Evolutionary conservation across 2,888 invertebrate species (phyloP).

Genomic region (Drepana falcataria): DNA sequence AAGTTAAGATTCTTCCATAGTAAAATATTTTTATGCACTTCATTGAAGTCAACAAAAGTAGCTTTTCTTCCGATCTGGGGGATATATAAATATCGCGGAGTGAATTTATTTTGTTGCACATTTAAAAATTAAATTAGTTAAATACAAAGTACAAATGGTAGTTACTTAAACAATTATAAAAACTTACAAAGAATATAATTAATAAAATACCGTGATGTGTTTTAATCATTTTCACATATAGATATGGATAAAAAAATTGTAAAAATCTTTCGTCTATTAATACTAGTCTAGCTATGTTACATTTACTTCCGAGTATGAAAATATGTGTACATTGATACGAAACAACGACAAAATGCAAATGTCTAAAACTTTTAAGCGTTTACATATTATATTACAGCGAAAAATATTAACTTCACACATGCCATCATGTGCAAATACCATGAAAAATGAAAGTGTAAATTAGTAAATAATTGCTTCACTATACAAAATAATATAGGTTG

Average conservation of each 20-base stretch:
- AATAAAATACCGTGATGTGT: conserved; percentile 39
- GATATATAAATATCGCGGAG: conserved; percentile 4
- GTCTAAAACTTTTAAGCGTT: too few species aligned
- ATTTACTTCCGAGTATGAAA: too few species aligned
- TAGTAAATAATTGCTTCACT: background rate
- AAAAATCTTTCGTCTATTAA: too few species aligned
- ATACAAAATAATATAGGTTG: background rate
- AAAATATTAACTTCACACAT: conserved; percentile 12
- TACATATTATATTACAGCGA: too few species aligned
- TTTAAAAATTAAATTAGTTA: conserved; percentile 5
- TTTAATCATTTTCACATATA: conserved; percentile 32
- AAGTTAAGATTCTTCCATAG: conserved; percentile 63
- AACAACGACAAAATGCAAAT: background rate
- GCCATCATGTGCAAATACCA: conserved; percentile 29
- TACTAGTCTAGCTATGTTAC: too few species aligned
- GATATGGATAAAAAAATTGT: too few species aligned
- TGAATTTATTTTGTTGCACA: conserved; percentile 11
- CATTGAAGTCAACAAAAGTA: conserved; percentile 58
- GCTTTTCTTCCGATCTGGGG: conserved; percentile 55
- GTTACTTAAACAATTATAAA: too few species aligned
- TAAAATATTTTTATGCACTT: conserved; percentile 59
- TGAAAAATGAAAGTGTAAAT: conserved; percentile 29
- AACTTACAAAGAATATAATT: conserved; percentile 32
- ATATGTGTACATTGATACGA: background rate
- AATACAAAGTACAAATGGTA: too few species aligned